Conservation (phyloP, 1,140 invertebrate genomes). For the Vanessa tameamea region DNA sequence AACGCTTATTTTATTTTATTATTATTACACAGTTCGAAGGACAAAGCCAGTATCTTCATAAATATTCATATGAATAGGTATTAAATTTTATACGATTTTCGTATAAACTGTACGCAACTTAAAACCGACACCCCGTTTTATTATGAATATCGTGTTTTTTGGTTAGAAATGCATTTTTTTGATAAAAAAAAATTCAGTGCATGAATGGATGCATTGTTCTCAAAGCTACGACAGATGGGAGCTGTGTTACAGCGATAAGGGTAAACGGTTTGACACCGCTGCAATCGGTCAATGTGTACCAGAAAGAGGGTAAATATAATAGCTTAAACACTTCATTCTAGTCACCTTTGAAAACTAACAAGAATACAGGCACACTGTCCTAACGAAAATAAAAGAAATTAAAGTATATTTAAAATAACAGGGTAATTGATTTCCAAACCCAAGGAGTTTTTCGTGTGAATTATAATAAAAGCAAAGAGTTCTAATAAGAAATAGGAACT, state of each 20-base stretch:
- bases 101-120: constrained; percentile 38
- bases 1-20: too few species aligned
- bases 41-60: too few species aligned
- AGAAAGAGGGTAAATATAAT: constrained; percentile 49
- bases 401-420: too few species aligned
- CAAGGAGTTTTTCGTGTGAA: too few species aligned
- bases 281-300: constrained; percentile 50
- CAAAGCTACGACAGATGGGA: constrained; percentile 48
- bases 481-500: too few species aligned
- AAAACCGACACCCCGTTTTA: constrained; percentile 38
- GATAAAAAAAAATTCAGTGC: constrained; percentile 49
- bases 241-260: constrained; percentile 59
- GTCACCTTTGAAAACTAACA: neutral
- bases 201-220: constrained; percentile 64
- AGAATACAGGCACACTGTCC: neutral
- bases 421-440: too few species aligned
- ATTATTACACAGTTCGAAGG: too few species aligned
- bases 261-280: constrained; percentile 64
- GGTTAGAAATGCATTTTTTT: constrained; percentile 59
- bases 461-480: too few species aligned
- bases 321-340: constrained; percentile 50
- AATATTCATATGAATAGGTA: neutral
- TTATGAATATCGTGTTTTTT: constrained; percentile 47
- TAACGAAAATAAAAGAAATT: neutral
- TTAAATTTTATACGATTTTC: neutral